Conservation (phyloP, 92 coral and sea anemone genomes). For the Nematostella vectensis region DNA sequence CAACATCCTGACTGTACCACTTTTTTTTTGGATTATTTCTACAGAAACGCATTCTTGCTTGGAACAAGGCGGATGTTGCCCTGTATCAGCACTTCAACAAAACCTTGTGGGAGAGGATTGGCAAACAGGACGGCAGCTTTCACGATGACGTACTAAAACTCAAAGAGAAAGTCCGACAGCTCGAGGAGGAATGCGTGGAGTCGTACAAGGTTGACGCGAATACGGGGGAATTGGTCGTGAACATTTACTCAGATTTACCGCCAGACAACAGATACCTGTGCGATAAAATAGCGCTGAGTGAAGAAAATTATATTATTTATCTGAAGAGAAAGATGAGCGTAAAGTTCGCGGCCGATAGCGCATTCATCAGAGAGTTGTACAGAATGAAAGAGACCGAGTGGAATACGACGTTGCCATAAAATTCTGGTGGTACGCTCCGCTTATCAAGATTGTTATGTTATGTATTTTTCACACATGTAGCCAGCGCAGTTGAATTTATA, state of each 20-base stretch:
- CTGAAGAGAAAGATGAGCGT: slow-evolving; percentile 50
- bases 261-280: slow-evolving; percentile 51
- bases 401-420: too few relatives aligned
- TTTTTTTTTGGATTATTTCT: slow-evolving; percentile 2
- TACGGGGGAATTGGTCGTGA: slow-evolving; percentile 44
- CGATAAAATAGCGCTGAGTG: slow-evolving; percentile 62
- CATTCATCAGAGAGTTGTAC: slow-evolving; percentile 9
- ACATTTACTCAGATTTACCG: slow-evolving; percentile 11
- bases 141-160: slow-evolving; percentile 56
- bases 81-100: slow-evolving; percentile 72
- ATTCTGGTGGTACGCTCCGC: too few relatives aligned
- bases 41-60: slow-evolving; percentile 43
- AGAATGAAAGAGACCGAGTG: slow-evolving; percentile 11
- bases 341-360: slow-evolving; percentile 21
- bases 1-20: too few relatives aligned
- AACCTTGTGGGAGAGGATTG: slow-evolving; percentile 69
- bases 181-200: slow-evolving; percentile 41
- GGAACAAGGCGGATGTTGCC: slow-evolving; percentile 65
- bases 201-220: slow-evolving; percentile 34
- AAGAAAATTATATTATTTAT: slow-evolving; percentile 55
- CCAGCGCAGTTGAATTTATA: too few relatives aligned
- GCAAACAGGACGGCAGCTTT: slow-evolving; percentile 48
- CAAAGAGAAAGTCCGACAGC: slow-evolving; percentile 19
- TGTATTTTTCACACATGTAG: too few relatives aligned
- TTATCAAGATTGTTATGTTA: too few relatives aligned